Base-by-base conservation (phyloP, 2,797 vertebrate species). In the Pseudocheirus occidentalis region DNA sequence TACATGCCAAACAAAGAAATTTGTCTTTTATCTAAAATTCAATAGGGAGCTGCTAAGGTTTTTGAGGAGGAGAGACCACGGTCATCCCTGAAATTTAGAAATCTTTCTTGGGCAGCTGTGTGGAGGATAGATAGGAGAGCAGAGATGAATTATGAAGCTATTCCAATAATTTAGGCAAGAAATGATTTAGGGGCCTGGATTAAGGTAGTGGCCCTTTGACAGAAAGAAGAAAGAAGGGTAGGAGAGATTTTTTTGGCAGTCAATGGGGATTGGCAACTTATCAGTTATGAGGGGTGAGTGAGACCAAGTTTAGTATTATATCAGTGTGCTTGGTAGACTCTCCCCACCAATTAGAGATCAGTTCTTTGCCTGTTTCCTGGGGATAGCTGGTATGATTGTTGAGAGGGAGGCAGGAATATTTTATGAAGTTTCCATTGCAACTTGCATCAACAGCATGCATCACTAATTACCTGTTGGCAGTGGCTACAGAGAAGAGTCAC, bases 381-480 rank as follows among this genome's bases (percentile, higher is more conserved):
- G 73, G 21, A 87, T 7, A 27, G 21, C 21, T 87, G 96, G 34
- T 46, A 91, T 0, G 4, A 87, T 62, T 93, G 92, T 94, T 97
- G 81, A 57, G 21, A 0, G 59, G 92, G 96, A 94, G 94, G 54
- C 40, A 27, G 90, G 73, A 56, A 93, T 29, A 0, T n/a, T 62
- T 91, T 96, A 95, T 93, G 96, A 96, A 0, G 0, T 95, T 97
- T 95, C 96, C 81, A 90, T 94, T 87, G 58, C 95, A 31, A 97
- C 96, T 94, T 55, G 94, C 14, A 50, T 93, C 96, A 93, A 95
- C 96, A 98, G 55, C 97, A 97, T 95, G 40, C 40, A 87, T 87
- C 73, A 87, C 73, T 46, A 87, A 87, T 50, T 87, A 46, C 73
- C n/a, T 27, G 73, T 87, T 87, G 73, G 40, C 73, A 87, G 40